Conservation (phyloP, 2,113 vertebrate genomes). For the Mohoua ochrocephala region DNA sequence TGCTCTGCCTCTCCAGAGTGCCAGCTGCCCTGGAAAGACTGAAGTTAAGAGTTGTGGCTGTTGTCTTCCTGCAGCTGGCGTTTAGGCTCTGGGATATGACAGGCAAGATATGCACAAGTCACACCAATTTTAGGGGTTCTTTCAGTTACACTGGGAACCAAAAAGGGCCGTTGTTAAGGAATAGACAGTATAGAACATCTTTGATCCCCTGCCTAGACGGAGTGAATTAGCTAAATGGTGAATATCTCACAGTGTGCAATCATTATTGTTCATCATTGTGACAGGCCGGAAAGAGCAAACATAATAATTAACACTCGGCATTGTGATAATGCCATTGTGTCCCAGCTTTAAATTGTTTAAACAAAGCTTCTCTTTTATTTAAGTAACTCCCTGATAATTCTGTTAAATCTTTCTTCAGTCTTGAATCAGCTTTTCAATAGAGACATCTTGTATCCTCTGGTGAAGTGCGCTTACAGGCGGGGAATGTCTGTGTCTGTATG, state of each 20-base stretch:
- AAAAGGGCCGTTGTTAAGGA: not conserved
- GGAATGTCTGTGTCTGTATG: not conserved
- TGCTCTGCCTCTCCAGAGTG: not conserved
- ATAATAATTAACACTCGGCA: not conserved
- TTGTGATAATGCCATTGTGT: not conserved
- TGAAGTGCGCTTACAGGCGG: not conserved
- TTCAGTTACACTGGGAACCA: not conserved
- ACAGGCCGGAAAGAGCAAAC: slow-evolving; percentile 13
- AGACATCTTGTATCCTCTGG: not conserved
- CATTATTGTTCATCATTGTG: slow-evolving; percentile 23
- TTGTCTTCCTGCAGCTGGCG: not conserved
- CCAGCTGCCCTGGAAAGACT: not conserved
- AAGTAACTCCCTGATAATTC: not conserved
- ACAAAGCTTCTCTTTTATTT: not conserved
- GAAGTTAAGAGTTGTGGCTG: not conserved
- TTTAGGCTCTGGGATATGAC: not conserved
- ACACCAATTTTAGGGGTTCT: not conserved
- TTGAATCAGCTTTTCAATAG: not conserved
- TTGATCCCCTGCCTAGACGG: slow-evolving; percentile 30
- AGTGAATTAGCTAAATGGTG: not conserved
- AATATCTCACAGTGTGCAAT: not conserved
- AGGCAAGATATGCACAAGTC: not conserved
- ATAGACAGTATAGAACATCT: not conserved
- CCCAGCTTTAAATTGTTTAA: not conserved
- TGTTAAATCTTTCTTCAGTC: not conserved